These are phyloP conservation scores for Halcyon chelicuti DNA, from an alignment of 2,797 vertebrate species.

Conservation along the genomic window DNA sequence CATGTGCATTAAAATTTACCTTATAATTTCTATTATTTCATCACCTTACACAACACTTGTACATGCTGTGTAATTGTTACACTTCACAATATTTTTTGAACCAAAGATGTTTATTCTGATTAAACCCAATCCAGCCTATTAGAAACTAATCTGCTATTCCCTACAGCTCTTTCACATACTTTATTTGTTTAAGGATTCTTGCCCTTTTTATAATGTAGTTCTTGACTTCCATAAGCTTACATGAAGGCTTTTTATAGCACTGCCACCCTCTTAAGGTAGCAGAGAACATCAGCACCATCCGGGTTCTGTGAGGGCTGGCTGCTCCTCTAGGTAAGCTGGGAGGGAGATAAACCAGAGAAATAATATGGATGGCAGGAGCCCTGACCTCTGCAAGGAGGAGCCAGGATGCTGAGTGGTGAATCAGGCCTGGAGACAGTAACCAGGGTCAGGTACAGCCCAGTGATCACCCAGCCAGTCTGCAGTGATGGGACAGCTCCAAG, in stretches of 20 bases:
- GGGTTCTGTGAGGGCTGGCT: rapidly evolving
- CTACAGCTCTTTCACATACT: neutral
- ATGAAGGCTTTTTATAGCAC: neutral
- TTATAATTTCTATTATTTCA: neutral
- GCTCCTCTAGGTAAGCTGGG: neutral
- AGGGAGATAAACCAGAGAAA: neutral
- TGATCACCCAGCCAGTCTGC: rapidly evolving
- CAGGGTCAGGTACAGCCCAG: neutral
- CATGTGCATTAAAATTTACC: neutral
- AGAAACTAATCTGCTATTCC: neutral
- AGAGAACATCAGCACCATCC: neutral
- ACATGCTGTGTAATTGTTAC: neutral
- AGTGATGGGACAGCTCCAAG: neutral
- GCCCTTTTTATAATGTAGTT: neutral
- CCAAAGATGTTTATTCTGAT: neutral
- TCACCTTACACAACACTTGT: neutral
- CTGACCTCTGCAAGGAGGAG: neutral
- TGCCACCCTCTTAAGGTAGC: neutral
- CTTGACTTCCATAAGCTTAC: neutral
- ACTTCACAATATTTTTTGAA: neutral
- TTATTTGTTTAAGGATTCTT: neutral
- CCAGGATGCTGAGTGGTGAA: rapidly evolving
- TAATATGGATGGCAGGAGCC: neutral
- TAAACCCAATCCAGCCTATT: neutral
- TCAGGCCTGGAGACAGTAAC: neutral